Percentiles rank a stretch among this genome's conserved stretches.
These are phyloP conservation scores for Poeciliopsis presidionis DNA, from an alignment of 2,797 vertebrate genomes.

Conservation along the genomic window DNA sequence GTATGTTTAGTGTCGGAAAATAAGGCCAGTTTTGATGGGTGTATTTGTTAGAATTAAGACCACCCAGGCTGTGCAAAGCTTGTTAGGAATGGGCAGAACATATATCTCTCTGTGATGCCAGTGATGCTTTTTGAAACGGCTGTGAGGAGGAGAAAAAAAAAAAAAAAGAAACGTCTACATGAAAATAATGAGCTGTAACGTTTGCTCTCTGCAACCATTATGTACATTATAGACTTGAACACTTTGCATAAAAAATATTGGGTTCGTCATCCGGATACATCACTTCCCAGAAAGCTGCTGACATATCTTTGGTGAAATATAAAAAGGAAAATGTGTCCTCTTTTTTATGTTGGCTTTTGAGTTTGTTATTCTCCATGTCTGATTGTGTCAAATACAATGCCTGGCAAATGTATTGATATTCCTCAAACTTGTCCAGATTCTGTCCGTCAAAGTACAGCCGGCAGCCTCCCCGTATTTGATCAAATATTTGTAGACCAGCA, in stretches of 20 bases:
- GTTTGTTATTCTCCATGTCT: not conserved
- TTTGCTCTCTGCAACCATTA: not conserved
- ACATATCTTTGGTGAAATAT: not conserved
- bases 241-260: not conserved
- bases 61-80: not conserved
- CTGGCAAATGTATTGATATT: not conserved
- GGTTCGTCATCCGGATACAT: constrained; percentile 8
- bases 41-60: constrained; percentile 6
- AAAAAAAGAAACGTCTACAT: not conserved
- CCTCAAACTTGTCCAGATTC: not conserved
- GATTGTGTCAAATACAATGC: not conserved
- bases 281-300: not conserved
- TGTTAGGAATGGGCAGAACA: not conserved
- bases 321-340: not conserved
- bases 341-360: not conserved
- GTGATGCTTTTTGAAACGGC: not conserved
- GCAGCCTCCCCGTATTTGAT: not conserved
- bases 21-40: not conserved
- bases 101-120: not conserved
- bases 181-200: constrained; percentile 11
- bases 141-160: no score
- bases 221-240: not conserved
- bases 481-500: not conserved
- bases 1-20: constrained; percentile 8
- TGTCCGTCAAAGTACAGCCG: not conserved